Percentiles rank a stretch among this genome's conserved stretches.
Conservation (phyloP, 2,888 invertebrate species). For the Rotaria macrura region DNA sequence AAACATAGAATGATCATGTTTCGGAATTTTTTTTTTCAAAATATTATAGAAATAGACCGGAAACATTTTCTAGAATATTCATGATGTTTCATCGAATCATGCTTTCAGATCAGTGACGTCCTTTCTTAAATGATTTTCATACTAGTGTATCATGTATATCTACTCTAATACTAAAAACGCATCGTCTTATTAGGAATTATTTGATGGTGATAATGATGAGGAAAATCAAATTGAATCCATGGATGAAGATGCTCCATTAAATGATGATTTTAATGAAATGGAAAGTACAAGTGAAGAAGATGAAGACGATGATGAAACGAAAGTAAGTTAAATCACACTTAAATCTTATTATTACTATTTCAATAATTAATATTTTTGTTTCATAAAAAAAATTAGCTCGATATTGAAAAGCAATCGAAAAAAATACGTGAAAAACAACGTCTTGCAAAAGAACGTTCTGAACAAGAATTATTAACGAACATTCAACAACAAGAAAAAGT, state of each 20-base stretch:
- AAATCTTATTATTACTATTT: neutral
- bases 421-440: slow-evolving; percentile 19
- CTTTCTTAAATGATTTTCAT: no score
- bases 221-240: slow-evolving; percentile 35
- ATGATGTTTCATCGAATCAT: no score
- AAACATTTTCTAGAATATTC: no score
- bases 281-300: slow-evolving; percentile 18
- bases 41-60: no score
- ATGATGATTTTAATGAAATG: slow-evolving; percentile 52
- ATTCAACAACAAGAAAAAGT: slow-evolving; percentile 17
- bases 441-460: neutral
- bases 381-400: no score
- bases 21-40: no score
- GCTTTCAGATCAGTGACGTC: no score
- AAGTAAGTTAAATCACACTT: neutral
- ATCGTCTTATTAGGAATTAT: slow-evolving; percentile 40
- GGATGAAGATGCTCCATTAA: slow-evolving; percentile 24
- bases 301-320: slow-evolving; percentile 10
- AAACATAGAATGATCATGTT: no score
- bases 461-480: slow-evolving; percentile 16
- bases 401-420: slow-evolving; percentile 16
- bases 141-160: no score
- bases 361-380: neutral
- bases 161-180: no score
- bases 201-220: slow-evolving; percentile 42